phyloP scores from a whole-genome alignment of 1,140 invertebrate species.

The Capitella teleta region DNA sequence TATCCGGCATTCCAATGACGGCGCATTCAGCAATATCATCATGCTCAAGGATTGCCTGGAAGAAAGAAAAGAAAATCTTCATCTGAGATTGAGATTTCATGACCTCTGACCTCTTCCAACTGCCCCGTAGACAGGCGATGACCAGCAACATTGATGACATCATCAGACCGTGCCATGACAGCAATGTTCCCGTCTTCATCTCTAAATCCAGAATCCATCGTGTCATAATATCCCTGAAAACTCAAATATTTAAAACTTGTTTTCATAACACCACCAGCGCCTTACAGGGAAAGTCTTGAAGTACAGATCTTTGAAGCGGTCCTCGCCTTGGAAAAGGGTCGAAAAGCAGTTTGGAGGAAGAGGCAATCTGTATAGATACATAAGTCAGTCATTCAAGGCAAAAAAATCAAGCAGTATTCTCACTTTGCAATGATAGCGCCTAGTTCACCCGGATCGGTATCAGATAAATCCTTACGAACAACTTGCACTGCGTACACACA shows the following conservation, averaged over 20 bases:
- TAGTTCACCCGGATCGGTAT: slow-evolving; percentile 56
- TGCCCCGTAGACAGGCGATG: slow-evolving; percentile 77
- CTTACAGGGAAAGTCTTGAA: slow-evolving; percentile 68
- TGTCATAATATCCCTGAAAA: slow-evolving; percentile 87
- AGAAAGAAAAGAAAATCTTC: slow-evolving; percentile 3
- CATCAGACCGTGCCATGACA: slow-evolving; percentile 80
- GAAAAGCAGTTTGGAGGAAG: slow-evolving; percentile 75
- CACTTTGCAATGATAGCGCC: slow-evolving; percentile 70
- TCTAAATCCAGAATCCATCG: slow-evolving; percentile 81
- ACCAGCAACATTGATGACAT: slow-evolving; percentile 92
- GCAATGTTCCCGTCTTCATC: slow-evolving; percentile 75
- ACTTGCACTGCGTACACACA: slow-evolving; percentile 53
- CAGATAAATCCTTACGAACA: slow-evolving; percentile 57
- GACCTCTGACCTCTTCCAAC: slow-evolving; percentile 59
- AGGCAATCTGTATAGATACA: slow-evolving; percentile 56
- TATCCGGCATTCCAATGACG: slow-evolving; percentile 77
- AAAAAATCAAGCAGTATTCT: slow-evolving; percentile 7
- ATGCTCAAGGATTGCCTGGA: slow-evolving; percentile 63
- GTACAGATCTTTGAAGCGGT: slow-evolving; percentile 69
- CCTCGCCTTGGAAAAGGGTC: slow-evolving; percentile 68
- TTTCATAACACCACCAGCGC: neutral
- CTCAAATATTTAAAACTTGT: too few species aligned
- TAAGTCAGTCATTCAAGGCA: too few species aligned
- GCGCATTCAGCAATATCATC: slow-evolving; percentile 68
- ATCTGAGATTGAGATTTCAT: neutral